phyloP scores from a whole-genome alignment of 2,888 invertebrate genomes.

The Tromatobia lineatoria region DNA sequence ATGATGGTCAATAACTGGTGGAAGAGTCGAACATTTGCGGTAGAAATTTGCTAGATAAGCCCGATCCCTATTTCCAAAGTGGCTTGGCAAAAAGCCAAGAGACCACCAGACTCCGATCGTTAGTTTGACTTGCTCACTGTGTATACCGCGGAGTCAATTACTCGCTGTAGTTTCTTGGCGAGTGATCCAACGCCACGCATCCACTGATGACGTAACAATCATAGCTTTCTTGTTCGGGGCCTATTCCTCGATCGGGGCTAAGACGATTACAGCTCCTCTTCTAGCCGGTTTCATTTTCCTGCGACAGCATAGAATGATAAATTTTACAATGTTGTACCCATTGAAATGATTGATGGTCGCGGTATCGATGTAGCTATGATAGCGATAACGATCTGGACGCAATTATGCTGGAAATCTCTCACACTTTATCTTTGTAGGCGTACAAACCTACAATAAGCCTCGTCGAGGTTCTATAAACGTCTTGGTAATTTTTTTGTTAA shows the following conservation, averaged over 20 bases:
- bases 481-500: no score
- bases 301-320: constrained; percentile 17
- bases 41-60: constrained; percentile 11
- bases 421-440: not conserved
- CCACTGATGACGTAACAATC: constrained; percentile 55
- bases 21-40: constrained; percentile 53
- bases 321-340: constrained; percentile 37
- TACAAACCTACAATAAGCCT: not conserved
- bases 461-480: no score
- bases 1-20: constrained; percentile 60
- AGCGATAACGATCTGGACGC: constrained; percentile 60
- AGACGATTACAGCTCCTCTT: constrained; percentile 1
- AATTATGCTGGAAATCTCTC: constrained; percentile 43
- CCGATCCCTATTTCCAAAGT: constrained; percentile 34
- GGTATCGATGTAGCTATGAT: constrained; percentile 35
- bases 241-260: not conserved
- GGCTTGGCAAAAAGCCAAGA: constrained; percentile 50
- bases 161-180: constrained; percentile 35
- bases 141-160: constrained; percentile 58
- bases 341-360: constrained; percentile 50
- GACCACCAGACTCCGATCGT: constrained; percentile 33
- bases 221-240: constrained; percentile 27
- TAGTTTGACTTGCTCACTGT: constrained; percentile 24
- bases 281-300: not conserved
- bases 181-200: constrained; percentile 45